Conservation (phyloP, 2,888 invertebrate genomes). For the Tetranychus piercei region DNA sequence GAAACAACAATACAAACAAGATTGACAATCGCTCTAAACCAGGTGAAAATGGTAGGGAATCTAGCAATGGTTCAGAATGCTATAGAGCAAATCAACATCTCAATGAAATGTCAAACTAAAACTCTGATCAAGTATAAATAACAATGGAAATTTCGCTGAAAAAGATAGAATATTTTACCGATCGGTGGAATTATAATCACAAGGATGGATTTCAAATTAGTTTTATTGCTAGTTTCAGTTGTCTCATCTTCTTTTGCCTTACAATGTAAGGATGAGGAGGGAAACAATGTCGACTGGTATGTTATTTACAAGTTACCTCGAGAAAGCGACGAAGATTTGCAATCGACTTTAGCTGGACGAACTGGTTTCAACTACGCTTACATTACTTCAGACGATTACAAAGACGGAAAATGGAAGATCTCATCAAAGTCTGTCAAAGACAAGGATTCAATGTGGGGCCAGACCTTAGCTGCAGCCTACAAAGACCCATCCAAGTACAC, state of each 20-base stretch:
- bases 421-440: conserved; percentile 11
- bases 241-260: not conserved
- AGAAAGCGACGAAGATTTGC: not conserved
- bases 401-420: conserved; percentile 22
- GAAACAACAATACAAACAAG: not conserved
- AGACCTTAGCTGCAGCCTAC: conserved; percentile 14
- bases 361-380: conserved; percentile 51
- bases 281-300: conserved; percentile 50
- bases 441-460: conserved; percentile 13
- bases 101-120: too few species aligned
- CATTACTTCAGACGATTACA: conserved; percentile 32
- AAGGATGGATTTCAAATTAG: not conserved
- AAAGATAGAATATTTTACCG: not conserved
- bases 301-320: conserved; percentile 25
- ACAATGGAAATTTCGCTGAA: too few species aligned
- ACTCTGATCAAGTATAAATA: too few species aligned
- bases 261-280: conserved; percentile 43
- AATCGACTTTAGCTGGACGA: conserved; percentile 30
- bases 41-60: not conserved
- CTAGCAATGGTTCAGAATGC: too few species aligned
- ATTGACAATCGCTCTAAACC: not conserved
- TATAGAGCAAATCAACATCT: too few species aligned
- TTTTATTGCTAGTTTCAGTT: not conserved
- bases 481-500: conserved; percentile 23
- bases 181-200: not conserved